Evolutionary conservation across 2,888 invertebrate species (phyloP).

Genomic region (Drosophila pegasa): DNA sequence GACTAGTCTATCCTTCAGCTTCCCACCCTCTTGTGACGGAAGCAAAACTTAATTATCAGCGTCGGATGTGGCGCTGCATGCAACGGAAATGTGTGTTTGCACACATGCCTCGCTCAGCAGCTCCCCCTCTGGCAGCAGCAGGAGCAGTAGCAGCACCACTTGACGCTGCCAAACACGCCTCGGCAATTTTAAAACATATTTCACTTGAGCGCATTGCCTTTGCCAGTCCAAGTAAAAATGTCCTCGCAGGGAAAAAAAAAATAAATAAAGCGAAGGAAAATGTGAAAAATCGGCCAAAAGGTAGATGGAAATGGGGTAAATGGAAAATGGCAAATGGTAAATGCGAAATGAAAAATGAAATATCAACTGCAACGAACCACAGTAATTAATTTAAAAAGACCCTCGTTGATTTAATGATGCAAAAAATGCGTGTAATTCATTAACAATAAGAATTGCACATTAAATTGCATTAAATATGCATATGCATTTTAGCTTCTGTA

Average conservation of each 20-base stretch:
- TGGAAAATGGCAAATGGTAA: slow-evolving; percentile 15
- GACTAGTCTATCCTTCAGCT: slow-evolving; percentile 3
- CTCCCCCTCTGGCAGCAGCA: neutral
- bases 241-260: slow-evolving; percentile 9
- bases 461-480: neutral
- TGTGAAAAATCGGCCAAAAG: slow-evolving; percentile 14
- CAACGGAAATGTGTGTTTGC: slow-evolving; percentile 61
- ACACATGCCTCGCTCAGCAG: slow-evolving; percentile 13
- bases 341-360: slow-evolving; percentile 25
- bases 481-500: neutral
- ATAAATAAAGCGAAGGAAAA: neutral
- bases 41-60: slow-evolving; percentile 74
- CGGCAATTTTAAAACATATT: slow-evolving; percentile 78
- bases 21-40: slow-evolving; percentile 7
- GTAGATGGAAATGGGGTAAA: slow-evolving; percentile 1
- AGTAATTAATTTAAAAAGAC: slow-evolving; percentile 48
- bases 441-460: slow-evolving; percentile 6
- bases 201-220: slow-evolving; percentile 61
- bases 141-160: slow-evolving; percentile 28
- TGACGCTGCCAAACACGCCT: slow-evolving; percentile 70
- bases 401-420: slow-evolving; percentile 11
- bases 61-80: slow-evolving; percentile 76
- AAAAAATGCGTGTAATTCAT: slow-evolving; percentile 14
- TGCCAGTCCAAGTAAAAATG: slow-evolving; percentile 47
- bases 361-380: slow-evolving; percentile 36